These are phyloP conservation scores for Eurois occulta DNA, from an alignment of 2,888 invertebrate genomes.

Conservation along the genomic window DNA sequence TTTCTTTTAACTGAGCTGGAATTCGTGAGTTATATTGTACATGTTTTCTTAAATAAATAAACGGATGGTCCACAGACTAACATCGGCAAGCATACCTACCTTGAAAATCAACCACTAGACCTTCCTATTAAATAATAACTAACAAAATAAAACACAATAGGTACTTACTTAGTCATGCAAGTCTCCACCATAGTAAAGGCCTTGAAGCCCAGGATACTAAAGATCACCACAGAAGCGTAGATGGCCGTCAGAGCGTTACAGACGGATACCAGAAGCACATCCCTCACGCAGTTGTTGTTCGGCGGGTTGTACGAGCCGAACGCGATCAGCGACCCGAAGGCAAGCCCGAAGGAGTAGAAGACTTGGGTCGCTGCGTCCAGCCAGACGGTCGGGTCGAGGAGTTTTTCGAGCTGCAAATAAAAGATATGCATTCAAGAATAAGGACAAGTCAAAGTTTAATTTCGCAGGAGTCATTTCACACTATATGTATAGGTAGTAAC, in stretches of 20 bases:
- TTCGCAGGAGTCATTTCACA: no score
- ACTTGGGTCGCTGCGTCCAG: conserved; percentile 99
- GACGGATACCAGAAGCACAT: conserved; percentile 97
- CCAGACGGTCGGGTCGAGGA: conserved; percentile 97
- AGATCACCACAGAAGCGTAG: conserved; percentile 98
- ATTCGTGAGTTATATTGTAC: no score
- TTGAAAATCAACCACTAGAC: no score
- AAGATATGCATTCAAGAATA: no score
- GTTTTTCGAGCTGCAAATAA: conserved; percentile 93
- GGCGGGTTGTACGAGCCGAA: conserved; percentile 99
- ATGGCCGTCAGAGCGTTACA: conserved; percentile 98
- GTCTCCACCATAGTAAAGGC: conserved; percentile 97
- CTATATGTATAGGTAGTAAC: no score
- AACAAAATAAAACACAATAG: neutral
- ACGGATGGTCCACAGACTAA: no score
- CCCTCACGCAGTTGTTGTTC: conserved; percentile 98
- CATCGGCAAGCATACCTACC: no score
- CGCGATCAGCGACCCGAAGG: conserved; percentile 98
- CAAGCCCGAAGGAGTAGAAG: conserved; percentile 98
- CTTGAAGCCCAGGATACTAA: conserved; percentile 98
- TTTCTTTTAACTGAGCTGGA: no score
- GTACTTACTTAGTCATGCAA: conserved; percentile 92
- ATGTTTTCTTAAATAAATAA: no score
- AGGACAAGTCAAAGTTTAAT: no score
- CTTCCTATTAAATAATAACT: no score